Evolutionary conservation across 2,888 invertebrate species (phyloP), one percentile per base, ranked within the genome.

Genomic region (Eurytoma adleriae): DNA sequence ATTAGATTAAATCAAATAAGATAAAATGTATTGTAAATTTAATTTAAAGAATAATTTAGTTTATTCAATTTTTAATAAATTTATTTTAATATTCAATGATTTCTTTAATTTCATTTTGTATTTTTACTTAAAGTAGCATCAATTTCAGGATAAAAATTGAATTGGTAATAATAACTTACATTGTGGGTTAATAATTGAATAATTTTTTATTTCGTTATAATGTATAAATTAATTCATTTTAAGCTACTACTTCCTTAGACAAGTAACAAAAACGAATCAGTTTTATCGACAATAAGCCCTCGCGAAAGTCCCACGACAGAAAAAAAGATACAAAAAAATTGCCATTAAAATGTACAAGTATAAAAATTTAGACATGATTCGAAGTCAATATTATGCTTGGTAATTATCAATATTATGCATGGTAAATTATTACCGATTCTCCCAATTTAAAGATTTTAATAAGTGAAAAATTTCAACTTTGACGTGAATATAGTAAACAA

Each of bases 1-100:
- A 83, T 83, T 91, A 20, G 80, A 85, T 80, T 86, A 85, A 84
- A n/a, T 2, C 27, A 66, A 79, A 61, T 74, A 56, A 68, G 40
- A 71, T 50, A 74, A 18, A 68, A 50, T 30, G 14, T 76, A 50
- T 74, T 64, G 52, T 54, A 59, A 66, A 71, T 75, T 72, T 54
- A 20, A 61, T 71, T 75, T 66, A 70, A 52, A 54, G 10, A 0
- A 54, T 30, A 56, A 20, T 48, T 57, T 30, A 69, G 18, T 3
- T 30, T 56, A 48, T 48, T 48, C 16, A 61, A 14, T 64, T 67
- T 67, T 76, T 76, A 61, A 80, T 73, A 69, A 75, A 80, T 67
- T 20, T 56, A 67, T 79, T 64, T 56, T 54, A 56, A 48, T 40
- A 69, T 54, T 16, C 24, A 24, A 72, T 3, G 27, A 18, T 67